phyloP scores from a whole-genome alignment of 1,140 invertebrate genomes.

The Pogonognathellus flavescens region DNA sequence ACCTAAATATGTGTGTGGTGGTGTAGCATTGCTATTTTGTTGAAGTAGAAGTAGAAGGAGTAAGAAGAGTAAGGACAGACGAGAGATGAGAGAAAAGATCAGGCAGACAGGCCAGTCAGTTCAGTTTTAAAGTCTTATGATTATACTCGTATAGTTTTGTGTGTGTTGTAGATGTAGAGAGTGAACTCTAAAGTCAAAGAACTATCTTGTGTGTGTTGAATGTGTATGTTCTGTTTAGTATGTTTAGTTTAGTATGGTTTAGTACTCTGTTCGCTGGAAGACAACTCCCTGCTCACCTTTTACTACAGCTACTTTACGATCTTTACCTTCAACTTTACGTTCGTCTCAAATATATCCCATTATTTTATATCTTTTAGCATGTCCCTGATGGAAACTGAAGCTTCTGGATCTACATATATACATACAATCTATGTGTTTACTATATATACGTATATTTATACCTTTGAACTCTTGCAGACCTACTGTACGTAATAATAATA shows the following conservation, averaged over 20 bases:
- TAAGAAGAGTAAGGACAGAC: too few species aligned
- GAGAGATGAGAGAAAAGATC: too few species aligned
- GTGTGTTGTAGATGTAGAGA: neutral
- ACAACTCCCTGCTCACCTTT: conserved; percentile 52
- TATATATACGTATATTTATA: neutral
- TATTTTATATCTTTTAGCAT: conserved; percentile 48
- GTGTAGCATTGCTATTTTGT: too few species aligned
- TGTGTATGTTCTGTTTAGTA: conserved; percentile 17
- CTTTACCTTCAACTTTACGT: conserved; percentile 55
- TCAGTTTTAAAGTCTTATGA: conserved; percentile 28
- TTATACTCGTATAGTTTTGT: neutral
- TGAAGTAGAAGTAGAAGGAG: too few species aligned
- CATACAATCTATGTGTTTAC: neutral
- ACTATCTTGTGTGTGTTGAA: neutral
- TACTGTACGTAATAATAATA: too few species aligned
- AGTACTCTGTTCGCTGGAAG: neutral
- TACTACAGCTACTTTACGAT: conserved; percentile 52
- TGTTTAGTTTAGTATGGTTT: conserved; percentile 26
- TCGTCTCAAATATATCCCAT: conserved; percentile 45
- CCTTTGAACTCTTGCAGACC: too few species aligned
- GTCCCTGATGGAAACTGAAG: conserved; percentile 47
- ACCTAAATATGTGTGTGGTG: too few species aligned
- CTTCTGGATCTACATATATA: conserved; percentile 21
- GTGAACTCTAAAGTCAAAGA: conserved; percentile 20
- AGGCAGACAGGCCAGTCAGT: neutral